Evolutionary conservation across 2,113 vertebrate species (phyloP).

Genomic region (Isurus oxyrinchus): DNA sequence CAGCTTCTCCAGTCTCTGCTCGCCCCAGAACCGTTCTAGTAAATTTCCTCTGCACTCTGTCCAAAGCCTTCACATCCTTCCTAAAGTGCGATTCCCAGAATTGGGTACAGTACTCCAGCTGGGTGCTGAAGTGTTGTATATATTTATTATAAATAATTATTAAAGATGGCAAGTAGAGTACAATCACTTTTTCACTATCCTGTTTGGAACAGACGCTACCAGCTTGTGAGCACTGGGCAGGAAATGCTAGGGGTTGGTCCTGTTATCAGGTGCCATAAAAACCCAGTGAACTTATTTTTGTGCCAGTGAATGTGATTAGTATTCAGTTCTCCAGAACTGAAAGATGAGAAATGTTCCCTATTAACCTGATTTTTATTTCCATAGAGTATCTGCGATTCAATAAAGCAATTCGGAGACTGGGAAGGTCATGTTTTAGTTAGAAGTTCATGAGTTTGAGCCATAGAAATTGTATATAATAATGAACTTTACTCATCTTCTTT

Average conservation of each 20-base stretch:
- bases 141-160: neutral
- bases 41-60: neutral
- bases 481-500: neutral
- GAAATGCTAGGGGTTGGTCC: neutral
- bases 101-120: neutral
- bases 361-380: neutral
- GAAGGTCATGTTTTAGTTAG: neutral
- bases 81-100: neutral
- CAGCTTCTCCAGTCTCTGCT: neutral
- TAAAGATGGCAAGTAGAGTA: no score
- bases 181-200: no score
- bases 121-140: neutral
- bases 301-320: neutral
- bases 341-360: neutral
- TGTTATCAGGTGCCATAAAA: neutral
- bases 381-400: neutral
- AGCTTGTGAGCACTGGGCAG: neutral
- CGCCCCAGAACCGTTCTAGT: neutral
- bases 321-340: neutral
- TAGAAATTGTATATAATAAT: neutral
- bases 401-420: neutral
- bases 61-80: neutral
- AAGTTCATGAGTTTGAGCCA: neutral
- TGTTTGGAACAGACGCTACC: no score
- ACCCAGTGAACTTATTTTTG: neutral